Evolutionary conservation across 2,797 vertebrate genomes (phyloP).

Genomic region (Hoplostethus mediterraneus): DNA sequence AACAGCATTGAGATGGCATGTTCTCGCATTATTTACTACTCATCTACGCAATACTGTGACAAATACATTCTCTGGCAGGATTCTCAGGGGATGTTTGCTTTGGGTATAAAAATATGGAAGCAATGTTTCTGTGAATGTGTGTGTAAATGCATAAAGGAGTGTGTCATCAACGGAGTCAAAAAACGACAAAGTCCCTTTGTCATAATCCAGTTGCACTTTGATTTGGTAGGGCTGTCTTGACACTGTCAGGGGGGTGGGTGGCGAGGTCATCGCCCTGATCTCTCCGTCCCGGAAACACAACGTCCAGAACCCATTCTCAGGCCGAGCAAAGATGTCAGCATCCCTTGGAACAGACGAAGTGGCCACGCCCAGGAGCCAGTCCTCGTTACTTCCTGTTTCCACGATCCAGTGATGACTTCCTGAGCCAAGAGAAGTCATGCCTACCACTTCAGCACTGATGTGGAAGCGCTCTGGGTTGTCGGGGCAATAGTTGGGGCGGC

Average conservation of each 20-base stretch:
- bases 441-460: slow-evolving; percentile 81
- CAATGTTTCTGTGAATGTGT: slow-evolving; percentile 76
- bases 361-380: slow-evolving; percentile 85
- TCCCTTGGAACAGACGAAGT: slow-evolving; percentile 70
- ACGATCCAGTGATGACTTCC: slow-evolving; percentile 82
- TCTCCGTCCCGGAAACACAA: slow-evolving; percentile 79
- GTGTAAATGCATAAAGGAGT: slow-evolving; percentile 70
- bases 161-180: slow-evolving; percentile 58
- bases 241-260: slow-evolving; percentile 62
- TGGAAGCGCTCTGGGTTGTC: slow-evolving; percentile 85
- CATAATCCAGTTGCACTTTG: slow-evolving; percentile 80
- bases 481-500: slow-evolving; percentile 63
- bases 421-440: slow-evolving; percentile 66
- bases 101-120: slow-evolving; percentile 85
- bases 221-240: slow-evolving; percentile 63
- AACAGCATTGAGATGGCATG: neutral
- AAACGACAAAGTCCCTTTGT: slow-evolving; percentile 79
- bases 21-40: neutral
- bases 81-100: slow-evolving; percentile 71
- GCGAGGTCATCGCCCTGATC: slow-evolving; percentile 80
- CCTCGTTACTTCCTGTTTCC: slow-evolving; percentile 79
- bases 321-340: slow-evolving; percentile 68
- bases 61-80: slow-evolving; percentile 74
- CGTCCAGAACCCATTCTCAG: slow-evolving; percentile 86
- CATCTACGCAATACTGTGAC: slow-evolving; percentile 59